Base-by-base conservation (phyloP, 2,888 invertebrate genomes). In the Eledone cirrhosa region DNA sequence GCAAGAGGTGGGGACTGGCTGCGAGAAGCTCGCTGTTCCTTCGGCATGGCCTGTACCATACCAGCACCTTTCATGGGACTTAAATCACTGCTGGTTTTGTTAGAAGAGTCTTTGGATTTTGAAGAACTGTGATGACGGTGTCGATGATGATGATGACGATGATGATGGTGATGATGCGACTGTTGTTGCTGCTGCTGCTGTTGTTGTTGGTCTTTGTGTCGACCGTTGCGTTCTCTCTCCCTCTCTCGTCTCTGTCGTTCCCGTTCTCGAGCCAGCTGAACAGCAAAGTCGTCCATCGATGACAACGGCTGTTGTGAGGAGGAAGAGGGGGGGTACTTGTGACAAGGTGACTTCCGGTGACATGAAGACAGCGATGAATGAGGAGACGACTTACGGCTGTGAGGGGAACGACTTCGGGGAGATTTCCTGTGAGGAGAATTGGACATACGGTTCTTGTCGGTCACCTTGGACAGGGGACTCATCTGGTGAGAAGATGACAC, bases 191-290 rank as follows among this genome's bases (percentile, higher is more conserved):
- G 63, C 24, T 63, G 63, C 24, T 63, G 63, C 0, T 63, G 67
- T 5, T 67, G 69, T n/a, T 75, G 76, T 7, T 76, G 48, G 47
- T 76, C 76, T 48, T 76, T 76, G 14, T 41, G 47, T 47, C 47
- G 41, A 47, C 77, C 48, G 27, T 79, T 79, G 47, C 76, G 24
- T 8, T 74, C 74, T 14, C 69, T 48, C 41, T 85, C 86, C 74
- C 81, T 83, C 63, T 86, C 85, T 33, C 85, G 79, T n/a, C 82
- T 83, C 80, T 88, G 88, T 19, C 88, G 80, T 24, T 86, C 84
- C 29, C 83, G 81, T 78, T 88, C 88, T 63, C 84, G 80, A 53
- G 86, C 86, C 27, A 88, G 78, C 53, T 87, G 87, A 74, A 84
- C 79, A 11, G 86, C 84, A 81, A 86, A 88, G 77, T 87, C 87